phyloP scores from a whole-genome alignment of 2,113 vertebrate genomes.

The Catharus bicknelli region DNA sequence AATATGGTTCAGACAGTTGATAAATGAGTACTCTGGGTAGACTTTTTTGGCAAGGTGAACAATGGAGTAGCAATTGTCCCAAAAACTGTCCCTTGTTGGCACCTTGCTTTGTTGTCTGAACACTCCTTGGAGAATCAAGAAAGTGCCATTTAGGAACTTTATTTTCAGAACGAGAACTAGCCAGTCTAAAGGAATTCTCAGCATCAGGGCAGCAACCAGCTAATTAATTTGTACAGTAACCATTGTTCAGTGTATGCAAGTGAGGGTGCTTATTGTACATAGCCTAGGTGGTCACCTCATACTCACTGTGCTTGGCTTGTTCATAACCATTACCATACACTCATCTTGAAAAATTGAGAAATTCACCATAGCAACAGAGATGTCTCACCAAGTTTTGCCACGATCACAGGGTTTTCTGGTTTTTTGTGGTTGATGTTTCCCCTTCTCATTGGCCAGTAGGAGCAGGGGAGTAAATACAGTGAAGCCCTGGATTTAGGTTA shows the following conservation, averaged over 20 bases:
- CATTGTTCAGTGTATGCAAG: rapidly evolving
- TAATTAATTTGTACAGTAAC: neutral
- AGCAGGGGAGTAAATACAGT: neutral
- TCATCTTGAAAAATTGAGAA: neutral
- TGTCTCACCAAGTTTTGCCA: neutral
- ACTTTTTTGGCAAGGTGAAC: neutral
- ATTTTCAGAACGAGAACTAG: neutral
- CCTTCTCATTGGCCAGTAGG: neutral
- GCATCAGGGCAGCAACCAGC: neutral
- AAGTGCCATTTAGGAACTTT: neutral
- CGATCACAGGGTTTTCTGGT: neutral
- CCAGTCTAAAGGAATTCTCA: neutral
- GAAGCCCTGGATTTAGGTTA: neutral
- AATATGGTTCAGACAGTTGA: neutral
- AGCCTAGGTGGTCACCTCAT: neutral
- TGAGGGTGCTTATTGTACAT: neutral
- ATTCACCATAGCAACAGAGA: neutral
- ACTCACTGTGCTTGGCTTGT: neutral
- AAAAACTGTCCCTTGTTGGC: neutral
- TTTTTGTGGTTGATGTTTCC: neutral
- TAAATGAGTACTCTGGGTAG: neutral
- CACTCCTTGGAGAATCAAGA: neutral
- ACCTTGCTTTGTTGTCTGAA: neutral
- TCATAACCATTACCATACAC: neutral
- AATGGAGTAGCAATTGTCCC: neutral